These are phyloP conservation scores for Stegodyphus dumicola DNA, from an alignment of 1,140 invertebrate genomes.

Conservation along the genomic window DNA sequence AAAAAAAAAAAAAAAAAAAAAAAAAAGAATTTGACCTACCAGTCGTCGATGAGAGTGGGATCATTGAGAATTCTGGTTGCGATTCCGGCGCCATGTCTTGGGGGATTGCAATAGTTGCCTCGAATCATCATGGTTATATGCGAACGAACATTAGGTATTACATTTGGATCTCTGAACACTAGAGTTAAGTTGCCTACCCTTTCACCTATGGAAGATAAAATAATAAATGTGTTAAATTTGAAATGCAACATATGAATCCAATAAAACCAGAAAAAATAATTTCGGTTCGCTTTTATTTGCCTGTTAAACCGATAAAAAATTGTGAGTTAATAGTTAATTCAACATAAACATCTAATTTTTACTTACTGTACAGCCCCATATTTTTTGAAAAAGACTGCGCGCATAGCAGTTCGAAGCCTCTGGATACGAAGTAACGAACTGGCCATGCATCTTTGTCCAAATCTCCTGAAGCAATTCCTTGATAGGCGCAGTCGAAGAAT, in stretches of 20 bases:
- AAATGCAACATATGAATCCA: not conserved
- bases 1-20: not conserved
- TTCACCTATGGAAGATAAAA: conserved; percentile 75
- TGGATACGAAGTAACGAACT: conserved; percentile 83
- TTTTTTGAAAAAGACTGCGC: conserved; percentile 98
- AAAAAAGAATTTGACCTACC: conserved; percentile 68
- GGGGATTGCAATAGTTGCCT: conserved; percentile 71
- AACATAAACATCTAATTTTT: not conserved
- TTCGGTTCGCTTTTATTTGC: not conserved
- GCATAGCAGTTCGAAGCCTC: conserved; percentile 89
- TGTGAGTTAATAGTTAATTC: too few relatives aligned
- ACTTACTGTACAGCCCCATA: conserved; percentile 88
- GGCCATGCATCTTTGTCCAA: conserved; percentile 92
- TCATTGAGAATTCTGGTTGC: conserved; percentile 87
- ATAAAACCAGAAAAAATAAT: not conserved
- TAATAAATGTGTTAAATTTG: not conserved
- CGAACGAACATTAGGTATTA: conserved; percentile 78
- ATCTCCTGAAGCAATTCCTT: conserved; percentile 97
- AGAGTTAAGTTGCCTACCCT: conserved; percentile 90
- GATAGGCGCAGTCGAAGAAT: conserved; percentile 97
- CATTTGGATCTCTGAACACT: conserved; percentile 76
- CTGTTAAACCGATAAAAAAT: too few relatives aligned
- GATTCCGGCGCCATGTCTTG: conserved; percentile 81
- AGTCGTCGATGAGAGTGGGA: conserved; percentile 81
- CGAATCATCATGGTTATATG: conserved; percentile 89